Conservation (phyloP, 30 jellyfish, hydroid and myxozoan genomes). For the Hydra vulgaris region DNA sequence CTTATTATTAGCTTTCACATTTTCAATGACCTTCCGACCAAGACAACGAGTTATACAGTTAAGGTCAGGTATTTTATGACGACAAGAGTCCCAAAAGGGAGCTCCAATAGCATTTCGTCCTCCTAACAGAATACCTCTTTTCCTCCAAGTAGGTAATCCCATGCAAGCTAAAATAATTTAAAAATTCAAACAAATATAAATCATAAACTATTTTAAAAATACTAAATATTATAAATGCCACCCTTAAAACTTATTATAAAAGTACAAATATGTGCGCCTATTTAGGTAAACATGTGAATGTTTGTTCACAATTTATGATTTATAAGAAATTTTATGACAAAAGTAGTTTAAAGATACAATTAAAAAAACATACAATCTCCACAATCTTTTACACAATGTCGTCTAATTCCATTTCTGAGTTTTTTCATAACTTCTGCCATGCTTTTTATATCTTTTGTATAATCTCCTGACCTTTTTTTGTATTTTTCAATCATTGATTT, state of each 20-base stretch:
- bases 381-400: conserved; percentile 31
- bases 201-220: no score
- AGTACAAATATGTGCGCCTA: no score
- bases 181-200: background rate
- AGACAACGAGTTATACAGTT: conserved; percentile 61
- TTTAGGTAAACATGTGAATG: no score
- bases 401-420: conserved; percentile 23
- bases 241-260: no score
- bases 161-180: conserved; percentile 33
- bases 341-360: background rate
- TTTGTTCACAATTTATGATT: background rate
- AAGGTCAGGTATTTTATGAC: conserved; percentile 43
- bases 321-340: no score
- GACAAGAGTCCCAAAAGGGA: conserved; percentile 60
- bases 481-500: conserved; percentile 29
- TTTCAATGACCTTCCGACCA: conserved; percentile 62
- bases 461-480: conserved; percentile 16
- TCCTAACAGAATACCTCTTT: conserved; percentile 29
- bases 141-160: conserved; percentile 67
- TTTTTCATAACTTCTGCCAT: conserved; percentile 19
- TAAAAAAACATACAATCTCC: conserved; percentile 13
- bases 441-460: conserved; percentile 5
- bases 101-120: conserved; percentile 51
- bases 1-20: conserved; percentile 60
- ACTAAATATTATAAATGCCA: no score